These are phyloP conservation scores for Monochamus saltuarius DNA, from an alignment of 1,140 invertebrate species.

Conservation along the genomic window DNA sequence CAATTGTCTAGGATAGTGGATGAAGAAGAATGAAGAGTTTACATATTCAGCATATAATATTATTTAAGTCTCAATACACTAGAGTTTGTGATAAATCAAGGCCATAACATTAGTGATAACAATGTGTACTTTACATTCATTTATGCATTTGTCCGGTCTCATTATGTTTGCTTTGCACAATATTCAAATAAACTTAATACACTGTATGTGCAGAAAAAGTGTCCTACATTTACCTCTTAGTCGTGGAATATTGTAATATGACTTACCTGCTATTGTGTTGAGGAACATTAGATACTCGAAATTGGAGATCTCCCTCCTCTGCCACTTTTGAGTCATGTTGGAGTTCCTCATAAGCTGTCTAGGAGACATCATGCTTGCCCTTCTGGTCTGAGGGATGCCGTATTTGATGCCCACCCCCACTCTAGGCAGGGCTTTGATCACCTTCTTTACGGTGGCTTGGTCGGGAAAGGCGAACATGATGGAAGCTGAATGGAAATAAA, in stretches of 20 bases:
- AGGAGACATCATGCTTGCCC: slow-evolving; percentile 97
- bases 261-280: slow-evolving; percentile 95
- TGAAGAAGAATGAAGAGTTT: too few species aligned
- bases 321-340: slow-evolving; percentile 99
- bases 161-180: too few species aligned
- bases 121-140: too few species aligned
- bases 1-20: too few species aligned
- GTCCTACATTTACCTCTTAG: too few species aligned
- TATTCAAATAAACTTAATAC: too few species aligned
- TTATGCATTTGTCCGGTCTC: too few species aligned
- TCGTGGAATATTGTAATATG: slow-evolving; percentile 28
- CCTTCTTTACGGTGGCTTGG: slow-evolving; percentile 95
- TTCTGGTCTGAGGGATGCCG: slow-evolving; percentile 94
- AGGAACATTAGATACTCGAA: slow-evolving; percentile 99
- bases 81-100: too few species aligned
- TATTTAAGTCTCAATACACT: too few species aligned
- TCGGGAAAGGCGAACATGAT: slow-evolving; percentile 98
- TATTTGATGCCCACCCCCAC: slow-evolving; percentile 99
- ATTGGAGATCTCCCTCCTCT: slow-evolving; percentile 96
- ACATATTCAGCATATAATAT: too few species aligned
- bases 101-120: too few species aligned
- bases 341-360: slow-evolving; percentile 97
- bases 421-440: slow-evolving; percentile 94
- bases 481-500: slow-evolving; percentile 73
- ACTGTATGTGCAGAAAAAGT: too few species aligned